Percentiles rank a stretch among this genome's conserved stretches.
These are phyloP conservation scores for Sebastes cheni DNA, from an alignment of 2,797 vertebrate species.

Conservation along the genomic window DNA sequence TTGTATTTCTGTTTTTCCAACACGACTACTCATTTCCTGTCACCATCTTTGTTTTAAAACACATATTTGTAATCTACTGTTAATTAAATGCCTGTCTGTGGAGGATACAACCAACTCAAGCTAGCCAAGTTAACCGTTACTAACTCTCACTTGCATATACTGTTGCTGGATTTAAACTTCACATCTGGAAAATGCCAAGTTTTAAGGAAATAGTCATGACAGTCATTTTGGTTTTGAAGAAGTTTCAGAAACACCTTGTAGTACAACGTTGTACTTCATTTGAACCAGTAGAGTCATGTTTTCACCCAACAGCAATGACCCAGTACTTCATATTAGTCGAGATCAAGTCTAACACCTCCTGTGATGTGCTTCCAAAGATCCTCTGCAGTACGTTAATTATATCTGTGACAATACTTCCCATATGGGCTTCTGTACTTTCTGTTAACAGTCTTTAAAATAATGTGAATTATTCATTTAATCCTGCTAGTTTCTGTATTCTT, in stretches of 20 bases:
- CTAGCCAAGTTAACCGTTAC: slow-evolving; percentile 26
- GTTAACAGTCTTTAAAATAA: slow-evolving; percentile 7
- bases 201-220: background rate
- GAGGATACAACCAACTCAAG: slow-evolving; percentile 49
- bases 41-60: slow-evolving; percentile 3
- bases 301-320: background rate
- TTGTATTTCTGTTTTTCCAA: slow-evolving; percentile 4
- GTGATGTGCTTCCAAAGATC: slow-evolving; percentile 75
- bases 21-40: background rate
- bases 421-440: slow-evolving; percentile 11
- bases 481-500: slow-evolving; percentile 21
- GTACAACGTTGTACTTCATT: background rate
- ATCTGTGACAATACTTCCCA: slow-evolving; percentile 8
- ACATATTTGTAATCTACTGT: slow-evolving; percentile 32
- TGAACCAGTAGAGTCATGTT: background rate
- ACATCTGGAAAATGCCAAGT: slow-evolving; percentile 8
- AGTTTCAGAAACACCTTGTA: background rate
- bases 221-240: background rate
- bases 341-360: slow-evolving; percentile 13
- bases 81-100: slow-evolving; percentile 55
- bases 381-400: slow-evolving; percentile 51
- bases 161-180: background rate
- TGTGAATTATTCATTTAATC: slow-evolving; percentile 25
- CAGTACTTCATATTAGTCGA: background rate
- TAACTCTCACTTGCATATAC: background rate